phyloP scores from a whole-genome alignment of 2,888 invertebrate species.

The Magallana nippona region DNA sequence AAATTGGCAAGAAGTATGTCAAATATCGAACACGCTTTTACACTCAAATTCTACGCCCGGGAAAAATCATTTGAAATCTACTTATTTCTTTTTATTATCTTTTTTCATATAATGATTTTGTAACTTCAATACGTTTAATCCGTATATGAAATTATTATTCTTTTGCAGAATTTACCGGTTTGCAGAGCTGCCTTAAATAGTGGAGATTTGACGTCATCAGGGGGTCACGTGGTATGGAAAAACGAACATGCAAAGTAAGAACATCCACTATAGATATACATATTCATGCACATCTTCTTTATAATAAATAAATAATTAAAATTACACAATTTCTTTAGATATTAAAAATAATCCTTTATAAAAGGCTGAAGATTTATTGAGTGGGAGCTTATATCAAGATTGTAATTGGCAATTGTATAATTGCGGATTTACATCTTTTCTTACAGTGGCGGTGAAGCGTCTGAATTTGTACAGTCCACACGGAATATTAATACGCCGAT shows the following conservation, averaged over 20 bases:
- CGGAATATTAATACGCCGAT: not conserved
- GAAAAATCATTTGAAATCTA: no score
- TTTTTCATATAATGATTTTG: not conserved
- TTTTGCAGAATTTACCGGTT: slow-evolving; percentile 40
- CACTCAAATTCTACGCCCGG: no score
- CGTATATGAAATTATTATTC: no score
- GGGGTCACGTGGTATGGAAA: slow-evolving; percentile 44
- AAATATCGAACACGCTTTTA: no score
- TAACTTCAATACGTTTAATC: not conserved
- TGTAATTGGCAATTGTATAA: not conserved
- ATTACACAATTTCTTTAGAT: not conserved
- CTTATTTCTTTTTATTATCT: no score
- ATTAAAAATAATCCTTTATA: not conserved
- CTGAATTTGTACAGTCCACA: slow-evolving; percentile 37
- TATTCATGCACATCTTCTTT: not conserved
- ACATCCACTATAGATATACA: no score
- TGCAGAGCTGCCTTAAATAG: slow-evolving; percentile 43
- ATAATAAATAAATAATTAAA: not conserved
- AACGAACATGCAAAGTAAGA: slow-evolving; percentile 47
- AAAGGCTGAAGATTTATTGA: not conserved
- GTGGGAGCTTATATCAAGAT: not conserved
- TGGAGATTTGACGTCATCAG: slow-evolving; percentile 35
- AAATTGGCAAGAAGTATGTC: no score
- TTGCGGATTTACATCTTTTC: not conserved
- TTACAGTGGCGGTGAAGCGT: slow-evolving; percentile 41